Evolutionary conservation across 2,888 invertebrate species (phyloP).

Genomic region (Pristionchus exspectatus): DNA sequence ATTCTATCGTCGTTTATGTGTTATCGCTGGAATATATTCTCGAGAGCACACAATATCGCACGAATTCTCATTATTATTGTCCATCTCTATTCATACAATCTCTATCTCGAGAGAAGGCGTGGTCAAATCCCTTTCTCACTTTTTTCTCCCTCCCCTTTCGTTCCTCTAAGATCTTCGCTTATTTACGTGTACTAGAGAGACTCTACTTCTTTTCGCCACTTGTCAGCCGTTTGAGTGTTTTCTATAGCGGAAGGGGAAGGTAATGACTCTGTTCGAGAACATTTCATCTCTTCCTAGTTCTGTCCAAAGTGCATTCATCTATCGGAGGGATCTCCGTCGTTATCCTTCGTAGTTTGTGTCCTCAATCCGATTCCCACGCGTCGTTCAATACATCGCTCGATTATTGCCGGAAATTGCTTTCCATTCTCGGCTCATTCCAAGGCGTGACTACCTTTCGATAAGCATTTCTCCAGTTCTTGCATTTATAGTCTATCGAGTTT

Average conservation of each 20-base stretch:
- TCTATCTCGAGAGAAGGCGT: slow-evolving; percentile 25
- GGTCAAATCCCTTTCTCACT: background rate
- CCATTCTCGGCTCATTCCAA: background rate
- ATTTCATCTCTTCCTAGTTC: background rate
- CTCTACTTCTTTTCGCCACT: background rate
- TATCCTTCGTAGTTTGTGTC: background rate
- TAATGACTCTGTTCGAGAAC: background rate
- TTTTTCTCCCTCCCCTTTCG: background rate
- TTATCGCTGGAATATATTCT: background rate
- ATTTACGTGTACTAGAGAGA: background rate
- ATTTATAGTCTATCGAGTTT: background rate
- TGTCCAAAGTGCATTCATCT: background rate
- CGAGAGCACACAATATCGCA: background rate
- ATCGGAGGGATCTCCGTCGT: background rate
- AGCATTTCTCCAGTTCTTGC: background rate
- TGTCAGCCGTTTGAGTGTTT: background rate
- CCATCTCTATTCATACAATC: background rate
- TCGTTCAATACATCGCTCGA: background rate
- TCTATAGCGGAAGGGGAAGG: background rate
- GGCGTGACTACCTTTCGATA: background rate
- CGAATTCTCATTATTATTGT: background rate
- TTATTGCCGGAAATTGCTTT: background rate
- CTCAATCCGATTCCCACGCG: background rate
- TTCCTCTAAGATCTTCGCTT: background rate
- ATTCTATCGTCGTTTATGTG: background rate